Conservation (phyloP, 2,888 invertebrate genomes). For the Griposia aprilina region DNA sequence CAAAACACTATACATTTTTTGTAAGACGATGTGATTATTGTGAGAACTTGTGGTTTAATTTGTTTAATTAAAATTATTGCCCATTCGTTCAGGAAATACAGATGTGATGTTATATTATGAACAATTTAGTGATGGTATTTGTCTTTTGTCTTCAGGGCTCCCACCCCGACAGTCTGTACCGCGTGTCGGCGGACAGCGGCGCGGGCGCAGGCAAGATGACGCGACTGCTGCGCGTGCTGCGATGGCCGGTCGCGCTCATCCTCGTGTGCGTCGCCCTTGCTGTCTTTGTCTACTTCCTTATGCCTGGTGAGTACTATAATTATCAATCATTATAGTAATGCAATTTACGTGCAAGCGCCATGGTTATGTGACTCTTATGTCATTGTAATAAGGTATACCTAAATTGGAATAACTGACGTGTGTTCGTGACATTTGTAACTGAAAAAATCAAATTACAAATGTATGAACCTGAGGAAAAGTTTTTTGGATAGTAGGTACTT, state of each 20-base stretch:
- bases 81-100: neutral
- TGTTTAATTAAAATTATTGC: no score
- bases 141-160: constrained; percentile 83
- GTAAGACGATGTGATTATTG: no score
- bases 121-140: constrained; percentile 10
- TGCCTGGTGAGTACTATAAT: constrained; percentile 82
- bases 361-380: no score
- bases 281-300: constrained; percentile 88
- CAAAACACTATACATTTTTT: no score
- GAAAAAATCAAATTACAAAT: no score
- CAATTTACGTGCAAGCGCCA: no score
- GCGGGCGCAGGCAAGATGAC: constrained; percentile 75
- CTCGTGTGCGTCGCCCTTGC: constrained; percentile 87
- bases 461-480: no score
- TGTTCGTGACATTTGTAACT: no score
- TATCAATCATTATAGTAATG: neutral
- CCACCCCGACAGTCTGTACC: constrained; percentile 88
- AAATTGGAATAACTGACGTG: no score
- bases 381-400: no score
- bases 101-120: neutral
- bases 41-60: no score
- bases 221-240: constrained; percentile 81
- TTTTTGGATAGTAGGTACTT: no score
- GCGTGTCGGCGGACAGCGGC: constrained; percentile 78
- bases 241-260: constrained; percentile 88